These are phyloP conservation scores for Sanderia malayensis DNA, from an alignment of 30 jellyfish, hydroid and myxozoan genomes.

Conservation along the genomic window DNA sequence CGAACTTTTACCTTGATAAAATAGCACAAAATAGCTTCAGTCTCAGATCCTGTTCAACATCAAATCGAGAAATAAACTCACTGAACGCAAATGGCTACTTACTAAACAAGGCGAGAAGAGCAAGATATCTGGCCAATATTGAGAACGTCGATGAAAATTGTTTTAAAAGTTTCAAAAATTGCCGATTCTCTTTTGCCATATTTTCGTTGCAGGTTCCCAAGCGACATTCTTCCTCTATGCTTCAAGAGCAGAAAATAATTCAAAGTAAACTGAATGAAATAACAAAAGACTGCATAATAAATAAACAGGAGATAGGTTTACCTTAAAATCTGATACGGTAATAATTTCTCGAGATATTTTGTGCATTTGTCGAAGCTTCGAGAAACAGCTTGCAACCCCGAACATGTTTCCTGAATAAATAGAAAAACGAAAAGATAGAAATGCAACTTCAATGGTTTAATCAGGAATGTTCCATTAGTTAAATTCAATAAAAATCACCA, in stretches of 20 bases:
- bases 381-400: conserved; percentile 43
- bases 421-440: background rate
- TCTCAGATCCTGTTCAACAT: too few species aligned
- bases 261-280: too few species aligned
- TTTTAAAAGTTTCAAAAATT: conserved; percentile 17
- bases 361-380: conserved; percentile 27
- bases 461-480: too few species aligned
- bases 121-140: conserved; percentile 38
- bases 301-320: too few species aligned
- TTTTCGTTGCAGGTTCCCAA: conserved; percentile 60
- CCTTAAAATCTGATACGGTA: conserved; percentile 60
- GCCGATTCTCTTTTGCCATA: conserved; percentile 46
- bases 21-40: too few species aligned
- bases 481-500: too few species aligned
- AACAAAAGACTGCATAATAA: too few species aligned
- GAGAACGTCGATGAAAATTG: conserved; percentile 44
- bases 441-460: background rate
- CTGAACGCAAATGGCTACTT: too few species aligned
- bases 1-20: conserved; percentile 3
- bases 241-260: conserved; percentile 12
- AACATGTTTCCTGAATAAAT: conserved; percentile 46
- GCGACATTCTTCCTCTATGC: conserved; percentile 73
- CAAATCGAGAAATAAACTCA: too few species aligned
- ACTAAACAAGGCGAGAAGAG: conserved; percentile 57
- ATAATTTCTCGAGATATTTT: conserved; percentile 60